A percentile compares a stretch with the other conserved stretches of the same genome.
These are phyloP conservation scores for Cyanistes caeruleus DNA, from an alignment of 2,113 vertebrate genomes.

Conservation along the genomic window DNA sequence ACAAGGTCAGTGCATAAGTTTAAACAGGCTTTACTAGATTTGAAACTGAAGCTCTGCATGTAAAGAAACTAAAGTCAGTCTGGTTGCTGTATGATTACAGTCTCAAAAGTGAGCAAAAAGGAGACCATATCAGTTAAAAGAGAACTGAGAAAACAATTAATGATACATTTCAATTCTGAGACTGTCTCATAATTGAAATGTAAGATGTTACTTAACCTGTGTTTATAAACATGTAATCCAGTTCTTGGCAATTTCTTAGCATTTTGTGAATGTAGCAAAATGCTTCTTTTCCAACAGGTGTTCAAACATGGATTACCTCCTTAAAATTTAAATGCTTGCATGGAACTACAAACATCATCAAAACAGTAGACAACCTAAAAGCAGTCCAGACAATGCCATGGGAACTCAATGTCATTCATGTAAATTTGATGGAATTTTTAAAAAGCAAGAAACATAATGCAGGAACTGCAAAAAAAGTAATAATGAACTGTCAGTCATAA, in stretches of 20 bases:
- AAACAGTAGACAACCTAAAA: neutral
- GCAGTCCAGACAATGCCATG: neutral
- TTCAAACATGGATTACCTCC: neutral
- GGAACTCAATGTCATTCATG: neutral
- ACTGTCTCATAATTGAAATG: neutral
- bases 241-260: neutral
- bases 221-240: neutral
- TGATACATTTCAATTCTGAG: neutral
- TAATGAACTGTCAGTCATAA: neutral
- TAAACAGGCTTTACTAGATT: neutral
- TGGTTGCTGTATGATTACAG: accelerated
- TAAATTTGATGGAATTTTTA: neutral
- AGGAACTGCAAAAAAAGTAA: neutral
- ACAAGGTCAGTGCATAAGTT: neutral
- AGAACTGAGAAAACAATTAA: neutral
- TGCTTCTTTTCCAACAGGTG: neutral
- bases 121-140: neutral
- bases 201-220: neutral
- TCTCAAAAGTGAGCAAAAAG: neutral
- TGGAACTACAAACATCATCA: neutral
- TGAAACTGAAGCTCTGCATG: neutral
- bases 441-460: neutral
- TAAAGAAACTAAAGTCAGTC: neutral
- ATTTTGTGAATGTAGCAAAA: neutral
- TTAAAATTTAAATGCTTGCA: neutral